Conservation (phyloP, 64 coral and sea anemone genomes). For the Pocillopora damicornis region DNA sequence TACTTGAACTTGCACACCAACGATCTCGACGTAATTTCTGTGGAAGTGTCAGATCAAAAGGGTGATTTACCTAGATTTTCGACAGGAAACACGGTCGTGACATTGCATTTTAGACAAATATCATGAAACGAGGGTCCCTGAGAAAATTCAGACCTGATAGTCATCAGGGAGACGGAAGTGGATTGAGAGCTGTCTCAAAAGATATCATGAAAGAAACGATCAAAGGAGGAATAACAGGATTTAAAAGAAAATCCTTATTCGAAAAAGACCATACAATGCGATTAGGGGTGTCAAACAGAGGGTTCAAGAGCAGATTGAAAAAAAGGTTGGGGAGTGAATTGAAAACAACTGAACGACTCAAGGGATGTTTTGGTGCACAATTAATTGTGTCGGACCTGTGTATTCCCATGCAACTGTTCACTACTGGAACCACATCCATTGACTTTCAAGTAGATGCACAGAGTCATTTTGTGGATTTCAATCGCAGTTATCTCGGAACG, state of each 20-base stretch:
- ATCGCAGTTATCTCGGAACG: conserved; percentile 6
- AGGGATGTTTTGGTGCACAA: background rate
- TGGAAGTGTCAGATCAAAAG: background rate
- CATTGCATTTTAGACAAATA: conserved; percentile 30
- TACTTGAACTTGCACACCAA: background rate
- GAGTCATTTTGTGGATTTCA: background rate
- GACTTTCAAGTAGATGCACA: background rate
- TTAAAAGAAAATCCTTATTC: too few species aligned
- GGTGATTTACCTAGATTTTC: background rate
- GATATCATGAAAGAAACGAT: background rate
- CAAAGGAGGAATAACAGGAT: too few species aligned
- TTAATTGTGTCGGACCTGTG: background rate
- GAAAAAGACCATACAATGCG: too few species aligned
- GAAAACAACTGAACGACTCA: conserved; percentile 1
- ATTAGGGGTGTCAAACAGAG: too few species aligned
- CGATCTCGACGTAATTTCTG: background rate
- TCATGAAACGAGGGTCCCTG: background rate
- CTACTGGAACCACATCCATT: background rate
- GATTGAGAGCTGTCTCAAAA: background rate
- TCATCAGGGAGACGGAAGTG: background rate
- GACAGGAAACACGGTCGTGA: background rate
- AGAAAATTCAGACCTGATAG: background rate
- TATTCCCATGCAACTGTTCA: background rate
- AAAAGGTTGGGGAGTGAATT: background rate
- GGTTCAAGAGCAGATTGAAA: background rate